Conservation (phyloP, 2,888 invertebrate species). For the Ophion costatus region DNA sequence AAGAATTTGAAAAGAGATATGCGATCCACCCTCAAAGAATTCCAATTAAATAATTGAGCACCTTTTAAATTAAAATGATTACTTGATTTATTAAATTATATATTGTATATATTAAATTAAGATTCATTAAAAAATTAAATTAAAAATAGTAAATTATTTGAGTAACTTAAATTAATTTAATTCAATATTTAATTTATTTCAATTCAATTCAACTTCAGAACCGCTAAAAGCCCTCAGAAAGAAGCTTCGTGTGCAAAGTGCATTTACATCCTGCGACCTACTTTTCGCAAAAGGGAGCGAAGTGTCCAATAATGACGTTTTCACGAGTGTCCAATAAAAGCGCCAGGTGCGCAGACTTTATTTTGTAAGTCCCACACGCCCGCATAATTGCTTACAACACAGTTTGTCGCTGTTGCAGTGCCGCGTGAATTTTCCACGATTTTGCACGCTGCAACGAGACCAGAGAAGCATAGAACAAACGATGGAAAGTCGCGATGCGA, state of each 20-base stretch:
- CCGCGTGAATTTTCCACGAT: conserved; percentile 7
- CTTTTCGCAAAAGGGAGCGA: neutral
- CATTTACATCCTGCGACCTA: conserved; percentile 2
- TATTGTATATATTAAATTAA: no score
- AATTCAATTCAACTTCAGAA: no score
- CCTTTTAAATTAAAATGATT: no score
- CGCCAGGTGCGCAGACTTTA: neutral
- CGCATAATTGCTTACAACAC: conserved; percentile 34
- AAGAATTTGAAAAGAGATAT: neutral
- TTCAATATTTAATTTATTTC: no score
- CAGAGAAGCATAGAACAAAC: conserved; percentile 13
- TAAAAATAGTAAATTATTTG: no score
- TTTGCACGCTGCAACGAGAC: conserved; percentile 15
- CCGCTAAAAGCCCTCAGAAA: no score
- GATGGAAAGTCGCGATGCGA: conserved; percentile 38
- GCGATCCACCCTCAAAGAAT: neutral
- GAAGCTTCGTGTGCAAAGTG: no score
- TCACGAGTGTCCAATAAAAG: neutral
- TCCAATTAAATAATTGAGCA: no score
- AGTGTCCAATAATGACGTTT: neutral
- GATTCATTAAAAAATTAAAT: no score
- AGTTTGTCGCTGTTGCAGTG: conserved; percentile 23
- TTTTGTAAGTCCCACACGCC: conserved; percentile 11
- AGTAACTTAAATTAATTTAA: no score
- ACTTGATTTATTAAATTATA: no score